Percentiles rank a stretch among this genome's conserved stretches.
These are phyloP conservation scores for Vannuccia rotundouncinata DNA, from an alignment of 2,888 invertebrate genomes.

Conservation along the genomic window DNA sequence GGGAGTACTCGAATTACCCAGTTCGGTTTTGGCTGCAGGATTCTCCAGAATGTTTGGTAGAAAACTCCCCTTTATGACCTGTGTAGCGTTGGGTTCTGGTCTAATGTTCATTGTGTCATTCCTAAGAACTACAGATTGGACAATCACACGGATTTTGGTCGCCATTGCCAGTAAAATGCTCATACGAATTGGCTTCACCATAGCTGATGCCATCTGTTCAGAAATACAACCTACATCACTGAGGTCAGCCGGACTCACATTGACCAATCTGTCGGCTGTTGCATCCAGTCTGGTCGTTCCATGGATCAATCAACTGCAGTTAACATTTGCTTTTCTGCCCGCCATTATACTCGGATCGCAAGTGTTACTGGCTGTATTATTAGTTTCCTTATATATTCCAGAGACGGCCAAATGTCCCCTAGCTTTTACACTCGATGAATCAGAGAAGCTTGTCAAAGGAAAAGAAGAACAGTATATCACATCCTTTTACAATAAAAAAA, in stretches of 20 bases:
- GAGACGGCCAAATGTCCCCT: not conserved
- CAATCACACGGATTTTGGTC: not conserved
- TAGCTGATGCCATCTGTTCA: not conserved
- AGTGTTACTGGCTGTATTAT: not conserved
- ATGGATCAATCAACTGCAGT: not conserved
- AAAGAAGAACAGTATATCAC: not conserved
- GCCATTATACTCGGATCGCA: not conserved
- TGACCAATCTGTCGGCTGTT: not conserved
- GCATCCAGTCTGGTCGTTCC: not conserved
- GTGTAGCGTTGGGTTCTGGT: not conserved
- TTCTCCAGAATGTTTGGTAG: not conserved
- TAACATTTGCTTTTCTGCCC: not conserved
- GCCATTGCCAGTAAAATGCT: not conserved
- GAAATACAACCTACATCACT: not conserved
- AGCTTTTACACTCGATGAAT: not conserved
- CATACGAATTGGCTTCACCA: not conserved
- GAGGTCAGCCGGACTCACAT: not conserved
- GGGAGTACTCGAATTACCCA: not conserved
- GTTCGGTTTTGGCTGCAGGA: not conserved
- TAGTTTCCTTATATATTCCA: not conserved
- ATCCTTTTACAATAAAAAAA: too few species aligned
- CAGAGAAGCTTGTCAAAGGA: not conserved
- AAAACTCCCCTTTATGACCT: not conserved
- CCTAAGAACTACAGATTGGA: not conserved
- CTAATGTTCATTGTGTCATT: not conserved